Evolutionary conservation across 2,888 invertebrate species (phyloP), one percentile per base, ranked within the genome.

Genomic region (Cosmia trapezina): DNA sequence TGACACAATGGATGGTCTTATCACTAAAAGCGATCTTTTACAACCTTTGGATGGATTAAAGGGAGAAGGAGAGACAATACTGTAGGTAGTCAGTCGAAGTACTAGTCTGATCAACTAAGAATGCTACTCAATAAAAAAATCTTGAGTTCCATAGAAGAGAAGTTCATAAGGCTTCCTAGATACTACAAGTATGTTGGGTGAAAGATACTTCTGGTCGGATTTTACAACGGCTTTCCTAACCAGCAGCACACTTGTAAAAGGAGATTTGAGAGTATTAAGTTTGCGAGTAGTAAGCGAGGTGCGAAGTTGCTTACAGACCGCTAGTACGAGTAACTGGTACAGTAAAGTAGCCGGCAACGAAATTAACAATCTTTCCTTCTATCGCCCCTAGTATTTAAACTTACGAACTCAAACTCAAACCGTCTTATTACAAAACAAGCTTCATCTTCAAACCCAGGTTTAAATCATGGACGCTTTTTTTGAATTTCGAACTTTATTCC

Each of bases 231-330:
- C 43, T 80, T 73, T 60, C 49, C 43, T 43, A 59, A 57, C n/a
- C 51, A 73, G 41, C 17, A 54, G 49, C 60, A 49, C 75, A 80
- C 80, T 74, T 60, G 74, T 53, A 73, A 53, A 7, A 78, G 43
- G 53, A 53, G 74, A 80, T 80, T 80, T 80, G 43, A 28, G 80
- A 47, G 74, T 33, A 69, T 56, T 73, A 77, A 56, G 49, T 73
- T 77, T 49, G 78, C 49, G 43, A 57, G 49, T 49, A 45, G 33
- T 73, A 80, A 59, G 33, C 80, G 51, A 47, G 59, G 74, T 80
- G 63, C 59, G 53, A 80, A 74, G 47, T 60, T 75, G 64, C 59
- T 74, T 53, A 67, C 69, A 80, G 63, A 69, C 45, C 65, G 65
- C 45, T 80, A 53, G 63, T 28, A 59, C 45, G 73, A 53, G 63